phyloP scores from a whole-genome alignment of 2,113 vertebrate genomes.

The Furnarius figulus region DNA sequence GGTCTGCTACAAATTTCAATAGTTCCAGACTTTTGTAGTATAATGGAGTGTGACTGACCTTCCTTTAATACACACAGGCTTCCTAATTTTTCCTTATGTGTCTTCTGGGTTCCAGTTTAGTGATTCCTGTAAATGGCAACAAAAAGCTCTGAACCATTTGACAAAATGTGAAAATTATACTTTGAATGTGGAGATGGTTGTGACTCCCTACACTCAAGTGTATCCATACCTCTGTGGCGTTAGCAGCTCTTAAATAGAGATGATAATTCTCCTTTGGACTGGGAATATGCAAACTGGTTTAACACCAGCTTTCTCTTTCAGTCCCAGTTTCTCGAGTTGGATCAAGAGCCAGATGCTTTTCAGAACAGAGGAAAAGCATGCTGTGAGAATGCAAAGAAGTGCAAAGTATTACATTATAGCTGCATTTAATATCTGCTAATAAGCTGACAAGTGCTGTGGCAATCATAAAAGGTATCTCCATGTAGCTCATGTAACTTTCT shows the following conservation, averaged over 20 bases:
- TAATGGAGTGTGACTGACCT: neutral
- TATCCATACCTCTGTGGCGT: neutral
- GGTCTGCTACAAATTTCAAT: neutral
- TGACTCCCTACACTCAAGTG: neutral
- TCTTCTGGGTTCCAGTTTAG: neutral
- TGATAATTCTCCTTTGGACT: neutral
- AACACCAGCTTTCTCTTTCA: neutral
- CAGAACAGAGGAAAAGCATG: neutral
- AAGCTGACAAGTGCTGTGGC: neutral
- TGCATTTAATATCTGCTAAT: neutral
- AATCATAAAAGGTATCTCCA: neutral
- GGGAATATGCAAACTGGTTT: neutral
- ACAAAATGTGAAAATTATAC: neutral
- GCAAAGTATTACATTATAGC: neutral
- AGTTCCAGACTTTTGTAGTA: neutral
- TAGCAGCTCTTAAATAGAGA: neutral
- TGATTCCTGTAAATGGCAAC: neutral
- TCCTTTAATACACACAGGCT: neutral
- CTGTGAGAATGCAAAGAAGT: neutral
- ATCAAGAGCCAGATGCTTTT: neutral
- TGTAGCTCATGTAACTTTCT: neutral
- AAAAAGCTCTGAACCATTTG: neutral
- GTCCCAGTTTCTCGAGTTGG: neutral
- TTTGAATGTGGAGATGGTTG: neutral
- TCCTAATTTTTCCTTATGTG: neutral